Evolutionary conservation across 2,113 vertebrate species (phyloP), one percentile per base, ranked within the genome.

Genomic region (Engystomops pustulosus): DNA sequence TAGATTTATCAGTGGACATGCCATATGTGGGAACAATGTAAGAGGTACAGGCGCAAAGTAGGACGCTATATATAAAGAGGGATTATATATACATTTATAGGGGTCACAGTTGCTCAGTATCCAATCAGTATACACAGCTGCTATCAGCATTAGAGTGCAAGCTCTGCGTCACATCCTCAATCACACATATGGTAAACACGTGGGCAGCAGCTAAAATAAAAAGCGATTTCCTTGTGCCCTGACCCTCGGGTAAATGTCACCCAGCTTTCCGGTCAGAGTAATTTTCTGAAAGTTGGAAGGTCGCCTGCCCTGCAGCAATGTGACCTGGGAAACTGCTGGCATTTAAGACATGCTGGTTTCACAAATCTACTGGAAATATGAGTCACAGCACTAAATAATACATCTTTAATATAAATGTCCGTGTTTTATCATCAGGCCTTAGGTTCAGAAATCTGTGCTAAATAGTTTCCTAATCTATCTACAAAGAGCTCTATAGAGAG

Each of bases 221-320:
- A 20, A n/a, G 30, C 38, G 1, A 32, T 60, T 60, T 60, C 58
- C 11, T 27, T 25, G 11, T 60, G 58, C n/a, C 58, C 27, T 25
- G 25, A 27, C 58, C 11, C 9, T 1, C 5, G 58, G 60, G 30
- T 14, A 65, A 17, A 32, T 65, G 60, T 65, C 60, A 65, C 11
- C 11, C 30, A 4, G 12, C 12, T 65, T 65, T 32, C 27, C 25
- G 2, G 60, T 30, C 58, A 14, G 58, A 4, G 25, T 1, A 11
- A 25, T 14, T 32, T 23, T 30, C 25, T 27, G 25, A 12, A 30
- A 62, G 14, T 30, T 17, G 6, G 14, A 65, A 1, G 60, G 4
- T 65, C 60, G 15, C 60, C 60, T 65, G 60, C 60, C 60, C 60
- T 32, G 55, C 55, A 17, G 60, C 25, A 32, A 65, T 32, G 60